Evolutionary conservation across 2,888 invertebrate species (phyloP).

Genomic region (Sisyra terminalis): DNA sequence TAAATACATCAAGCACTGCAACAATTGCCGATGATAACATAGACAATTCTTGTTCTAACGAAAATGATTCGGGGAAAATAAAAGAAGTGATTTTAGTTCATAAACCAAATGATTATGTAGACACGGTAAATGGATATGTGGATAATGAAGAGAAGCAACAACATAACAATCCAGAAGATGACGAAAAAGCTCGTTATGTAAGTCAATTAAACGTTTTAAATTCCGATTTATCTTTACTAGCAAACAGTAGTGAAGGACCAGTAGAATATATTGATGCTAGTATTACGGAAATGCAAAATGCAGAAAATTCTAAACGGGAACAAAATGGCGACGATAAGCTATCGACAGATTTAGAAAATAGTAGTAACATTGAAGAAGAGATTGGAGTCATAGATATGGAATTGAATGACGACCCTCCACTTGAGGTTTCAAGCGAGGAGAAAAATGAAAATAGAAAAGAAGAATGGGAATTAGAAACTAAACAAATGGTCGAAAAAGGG

Average conservation of each 20-base stretch:
- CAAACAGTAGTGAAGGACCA: neutral
- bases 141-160: neutral
- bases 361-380: neutral
- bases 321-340: neutral
- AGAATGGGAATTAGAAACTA: neutral
- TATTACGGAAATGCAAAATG: neutral
- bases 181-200: neutral
- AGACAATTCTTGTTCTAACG: constrained; percentile 45
- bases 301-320: neutral
- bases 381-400: neutral
- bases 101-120: neutral
- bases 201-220: neutral
- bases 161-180: neutral
- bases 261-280: neutral
- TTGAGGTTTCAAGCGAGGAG: neutral
- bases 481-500: neutral
- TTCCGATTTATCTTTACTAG: neutral
- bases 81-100: neutral
- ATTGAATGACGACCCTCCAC: neutral
- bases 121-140: neutral
- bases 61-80: neutral
- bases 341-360: neutral
- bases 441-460: neutral
- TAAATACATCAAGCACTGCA: constrained; percentile 74
- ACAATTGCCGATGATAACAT: constrained; percentile 30